Evolutionary conservation across 1,140 invertebrate species (phyloP), one percentile per base, ranked within the genome.

Genomic region (Lepidurus couesii): DNA sequence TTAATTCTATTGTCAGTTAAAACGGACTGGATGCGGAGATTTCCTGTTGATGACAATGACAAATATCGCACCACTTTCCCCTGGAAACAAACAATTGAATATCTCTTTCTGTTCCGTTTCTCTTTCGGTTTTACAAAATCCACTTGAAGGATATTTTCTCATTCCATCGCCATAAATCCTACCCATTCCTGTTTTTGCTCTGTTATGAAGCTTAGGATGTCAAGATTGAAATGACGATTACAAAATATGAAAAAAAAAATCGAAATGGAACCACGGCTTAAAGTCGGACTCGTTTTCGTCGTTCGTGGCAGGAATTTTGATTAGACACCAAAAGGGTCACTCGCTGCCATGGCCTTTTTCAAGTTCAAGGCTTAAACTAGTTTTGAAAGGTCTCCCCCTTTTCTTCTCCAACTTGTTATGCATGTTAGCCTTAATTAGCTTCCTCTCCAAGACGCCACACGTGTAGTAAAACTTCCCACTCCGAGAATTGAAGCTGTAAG

Each of bases 301-400:
- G 3, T 9, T 21, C 53, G 53, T 65, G 53, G 53, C 13, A 1
- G 53, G 53, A 65, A 65, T 65, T 65, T 65, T 21, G 53, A 65
- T 16, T 13, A 65, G 53, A 65, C 21, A 65, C 53, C 53, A 7
- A 21, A 16, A 16, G 53, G 16, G 16, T 16, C 16, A 7, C 21
- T 65, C n/a, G 53, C 8, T 65, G 34, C 34, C n/a, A 65, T 65
- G 21, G 21, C 16, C 6, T 65, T 7, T 65, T 65, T 65, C 53
- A 65, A 65, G 53, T 65, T 65, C 53, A 65, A 65, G 53, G 53
- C 7, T 65, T 65, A 65, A 65, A 65, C 53, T 65, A 65, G 53
- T 65, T 65, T 65, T 21, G 16, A 13, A 65, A 21, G 53, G 53
- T 21, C n/a, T 65, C 53, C 53, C 21, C 53, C 8, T 16, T 65